Evolutionary conservation across 2,888 invertebrate species (phyloP).

Genomic region (Conus canariensis): DNA sequence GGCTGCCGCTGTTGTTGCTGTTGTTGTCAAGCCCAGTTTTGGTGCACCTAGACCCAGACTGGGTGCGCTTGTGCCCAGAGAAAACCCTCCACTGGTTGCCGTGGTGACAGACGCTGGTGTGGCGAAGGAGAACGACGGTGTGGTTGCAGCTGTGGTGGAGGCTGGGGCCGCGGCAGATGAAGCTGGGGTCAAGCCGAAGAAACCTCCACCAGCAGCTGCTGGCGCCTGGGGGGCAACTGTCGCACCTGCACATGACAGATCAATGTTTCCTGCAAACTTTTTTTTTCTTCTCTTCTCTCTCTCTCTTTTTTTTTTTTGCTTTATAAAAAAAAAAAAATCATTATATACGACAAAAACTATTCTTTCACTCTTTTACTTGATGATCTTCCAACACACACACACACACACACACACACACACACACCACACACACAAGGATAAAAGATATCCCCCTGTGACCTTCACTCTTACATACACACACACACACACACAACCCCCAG

Average conservation of each 20-base stretch:
- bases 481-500: too few relatives aligned
- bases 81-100: conserved; percentile 16
- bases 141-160: conserved; percentile 37
- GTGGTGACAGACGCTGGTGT: conserved; percentile 41
- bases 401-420: too few relatives aligned
- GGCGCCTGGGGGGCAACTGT: conserved; percentile 22
- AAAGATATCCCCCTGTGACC: too few relatives aligned
- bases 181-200: neutral
- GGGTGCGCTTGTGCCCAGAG: conserved; percentile 26
- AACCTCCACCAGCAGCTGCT: neutral
- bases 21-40: conserved; percentile 43
- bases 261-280: neutral
- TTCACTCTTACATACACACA: too few relatives aligned
- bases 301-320: neutral
- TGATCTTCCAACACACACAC: too few relatives aligned
- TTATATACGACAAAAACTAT: too few relatives aligned
- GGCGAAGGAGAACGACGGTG: conserved; percentile 37
- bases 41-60: conserved; percentile 16
- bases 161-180: conserved; percentile 43
- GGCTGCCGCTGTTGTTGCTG: conserved; percentile 47
- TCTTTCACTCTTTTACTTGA: too few relatives aligned
- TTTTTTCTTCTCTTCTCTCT: neutral
- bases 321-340: neutral
- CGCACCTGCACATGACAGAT: conserved; percentile 42
- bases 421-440: too few relatives aligned